phyloP scores from a whole-genome alignment of 2,797 vertebrate genomes.

The Scolopax rusticola region DNA sequence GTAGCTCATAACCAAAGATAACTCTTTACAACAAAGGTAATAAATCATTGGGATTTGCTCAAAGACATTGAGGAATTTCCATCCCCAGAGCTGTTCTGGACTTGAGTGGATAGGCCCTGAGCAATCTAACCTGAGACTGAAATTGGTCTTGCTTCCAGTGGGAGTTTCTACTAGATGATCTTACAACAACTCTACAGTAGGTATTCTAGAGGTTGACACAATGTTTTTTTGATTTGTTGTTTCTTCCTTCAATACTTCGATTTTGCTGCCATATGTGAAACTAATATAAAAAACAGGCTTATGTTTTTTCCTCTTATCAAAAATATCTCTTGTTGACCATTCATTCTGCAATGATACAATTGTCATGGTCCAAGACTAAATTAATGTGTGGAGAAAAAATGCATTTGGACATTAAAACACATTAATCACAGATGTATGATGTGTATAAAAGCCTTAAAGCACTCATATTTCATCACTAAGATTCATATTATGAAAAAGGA shows the following conservation, averaged over 20 bases:
- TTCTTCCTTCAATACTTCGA: not conserved
- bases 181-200: not conserved
- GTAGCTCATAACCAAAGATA: not conserved
- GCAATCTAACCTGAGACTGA: not conserved
- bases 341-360: not conserved
- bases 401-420: not conserved
- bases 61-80: not conserved
- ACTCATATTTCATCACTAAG: not conserved
- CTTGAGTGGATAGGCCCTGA: not conserved
- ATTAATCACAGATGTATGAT: not conserved
- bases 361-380: not conserved
- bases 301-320: not conserved
- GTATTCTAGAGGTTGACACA: not conserved
- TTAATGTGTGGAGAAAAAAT: not conserved
- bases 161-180: not conserved
- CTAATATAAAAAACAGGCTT: not conserved
- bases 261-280: not conserved
- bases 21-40: not conserved
- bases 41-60: not conserved
- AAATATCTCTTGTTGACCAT: not conserved
- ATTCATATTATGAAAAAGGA: not conserved
- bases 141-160: not conserved
- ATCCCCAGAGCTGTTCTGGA: not conserved
- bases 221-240: not conserved
- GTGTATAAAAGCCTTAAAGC: conserved; percentile 10